Conservation (phyloP, 2,113 vertebrate species). For the Ageneiosus marmoratus region DNA sequence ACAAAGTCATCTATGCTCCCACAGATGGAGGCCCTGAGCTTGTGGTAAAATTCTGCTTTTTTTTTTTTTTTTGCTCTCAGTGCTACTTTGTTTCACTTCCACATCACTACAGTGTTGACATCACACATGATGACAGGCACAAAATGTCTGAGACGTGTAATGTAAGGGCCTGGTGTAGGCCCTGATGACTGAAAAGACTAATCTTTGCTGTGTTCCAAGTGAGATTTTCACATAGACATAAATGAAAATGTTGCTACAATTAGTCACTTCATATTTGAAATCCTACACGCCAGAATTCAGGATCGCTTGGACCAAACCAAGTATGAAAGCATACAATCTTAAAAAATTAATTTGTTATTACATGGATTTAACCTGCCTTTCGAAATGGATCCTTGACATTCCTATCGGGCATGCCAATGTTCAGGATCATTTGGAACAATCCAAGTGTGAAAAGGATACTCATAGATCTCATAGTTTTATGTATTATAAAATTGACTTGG, state of each 20-base stretch:
- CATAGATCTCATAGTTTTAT: neutral
- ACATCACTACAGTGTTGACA: constrained; percentile 13
- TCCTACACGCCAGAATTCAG: constrained; percentile 30
- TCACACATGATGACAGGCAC: constrained; percentile 23
- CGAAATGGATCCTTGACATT: neutral
- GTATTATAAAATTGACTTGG: constrained; percentile 31
- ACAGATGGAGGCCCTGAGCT: constrained; percentile 80
- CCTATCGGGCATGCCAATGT: constrained; percentile 29
- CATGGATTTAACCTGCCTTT: constrained; percentile 19
- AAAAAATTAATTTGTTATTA: neutral
- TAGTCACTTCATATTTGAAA: neutral
- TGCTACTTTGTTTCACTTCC: neutral
- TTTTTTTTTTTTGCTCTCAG: neutral
- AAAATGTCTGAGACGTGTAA: neutral
- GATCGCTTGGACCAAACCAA: constrained; percentile 14
- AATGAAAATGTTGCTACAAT: neutral
- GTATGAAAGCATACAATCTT: constrained; percentile 19
- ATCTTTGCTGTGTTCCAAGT: neutral
- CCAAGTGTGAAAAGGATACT: constrained; percentile 22
- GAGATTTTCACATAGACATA: neutral
- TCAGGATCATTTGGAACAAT: constrained; percentile 32
- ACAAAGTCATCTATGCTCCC: constrained; percentile 86
- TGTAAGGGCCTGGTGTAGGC: constrained; percentile 11
- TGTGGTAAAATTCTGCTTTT: constrained; percentile 70
- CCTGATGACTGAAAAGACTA: neutral